Evolutionary conservation across 1,140 invertebrate genomes (phyloP), one percentile per base, ranked within the genome.

Genomic region (Cyclina sinensis): DNA sequence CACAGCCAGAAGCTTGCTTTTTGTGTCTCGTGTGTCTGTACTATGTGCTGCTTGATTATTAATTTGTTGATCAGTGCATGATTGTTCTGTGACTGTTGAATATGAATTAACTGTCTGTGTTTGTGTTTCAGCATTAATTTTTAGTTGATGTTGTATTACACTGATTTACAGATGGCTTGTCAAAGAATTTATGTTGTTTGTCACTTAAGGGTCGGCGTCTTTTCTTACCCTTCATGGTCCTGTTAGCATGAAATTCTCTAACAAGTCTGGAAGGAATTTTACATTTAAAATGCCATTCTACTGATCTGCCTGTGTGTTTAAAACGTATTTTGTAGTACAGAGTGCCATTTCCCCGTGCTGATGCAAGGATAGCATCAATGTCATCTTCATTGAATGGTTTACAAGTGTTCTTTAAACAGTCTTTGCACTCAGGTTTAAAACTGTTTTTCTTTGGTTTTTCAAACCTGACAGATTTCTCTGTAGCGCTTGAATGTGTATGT

Each of bases 141-240:
- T 46, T 46, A 16, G 7, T 9, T 46, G 43, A 46, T 16, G 16
- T 46, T 46, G 43, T 46, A 16, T 7, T 9, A 16, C 7, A 7
- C 16, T 46, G 43, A 46, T 46, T 46, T 16, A 46, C 43, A 9
- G 43, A 46, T 46, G 43, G 7, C 59, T 62, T n/a, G n/a, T n/a
- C n/a, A n/a, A n/a, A n/a, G n/a, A n/a, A n/a, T n/a, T n/a, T n/a
- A n/a, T n/a, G n/a, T 30, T 46, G 54, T 32, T 4, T 73, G 4
- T 32, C 35, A 24, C n/a, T 9, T 18, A n/a, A n/a, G 12, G 59
- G 74, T 46, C 74, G 35, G 30, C 57, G 73, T 79, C 76, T 62
- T 54, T 54, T 87, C 37, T 54, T 87, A 27, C 85, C 85, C 24
- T 21, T 87, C 85, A 80, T 80, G n/a, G 74, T 87, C 27, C 43